Evolutionary conservation across 2,888 invertebrate genomes (phyloP).

Genomic region (Linnaemya tessellans): DNA sequence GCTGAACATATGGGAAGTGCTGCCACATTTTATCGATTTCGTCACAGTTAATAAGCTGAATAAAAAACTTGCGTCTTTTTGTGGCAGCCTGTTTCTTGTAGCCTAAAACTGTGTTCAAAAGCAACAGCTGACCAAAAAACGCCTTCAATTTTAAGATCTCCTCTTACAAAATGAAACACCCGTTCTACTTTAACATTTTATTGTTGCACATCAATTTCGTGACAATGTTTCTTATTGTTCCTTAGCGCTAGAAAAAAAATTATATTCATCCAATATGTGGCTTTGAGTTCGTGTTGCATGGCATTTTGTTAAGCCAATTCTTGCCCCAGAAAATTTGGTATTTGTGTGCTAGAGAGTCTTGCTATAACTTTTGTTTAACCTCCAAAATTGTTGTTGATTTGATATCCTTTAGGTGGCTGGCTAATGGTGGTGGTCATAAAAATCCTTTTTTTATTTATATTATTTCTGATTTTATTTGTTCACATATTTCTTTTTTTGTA

Average conservation of each 20-base stretch:
- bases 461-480: neutral
- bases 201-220: neutral
- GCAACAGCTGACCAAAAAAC: no score
- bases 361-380: neutral
- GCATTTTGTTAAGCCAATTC: neutral
- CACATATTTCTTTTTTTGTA: slow-evolving; percentile 22
- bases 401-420: slow-evolving; percentile 39
- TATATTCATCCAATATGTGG: slow-evolving; percentile 25
- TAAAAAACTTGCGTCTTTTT: no score
- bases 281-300: slow-evolving; percentile 7
- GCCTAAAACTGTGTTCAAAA: no score
- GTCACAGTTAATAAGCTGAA: no score
- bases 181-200: no score
- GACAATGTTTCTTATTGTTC: neutral
- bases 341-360: slow-evolving; percentile 25
- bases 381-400: slow-evolving; percentile 33
- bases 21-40: no score
- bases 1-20: no score
- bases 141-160: no score
- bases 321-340: no score
- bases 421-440: slow-evolving; percentile 58
- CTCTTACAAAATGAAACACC: no score
- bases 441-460: slow-evolving; percentile 51
- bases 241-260: neutral
- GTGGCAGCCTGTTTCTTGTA: no score